Evolutionary conservation across 2,113 vertebrate genomes (phyloP).

Genomic region (Phaetusa simplex): DNA sequence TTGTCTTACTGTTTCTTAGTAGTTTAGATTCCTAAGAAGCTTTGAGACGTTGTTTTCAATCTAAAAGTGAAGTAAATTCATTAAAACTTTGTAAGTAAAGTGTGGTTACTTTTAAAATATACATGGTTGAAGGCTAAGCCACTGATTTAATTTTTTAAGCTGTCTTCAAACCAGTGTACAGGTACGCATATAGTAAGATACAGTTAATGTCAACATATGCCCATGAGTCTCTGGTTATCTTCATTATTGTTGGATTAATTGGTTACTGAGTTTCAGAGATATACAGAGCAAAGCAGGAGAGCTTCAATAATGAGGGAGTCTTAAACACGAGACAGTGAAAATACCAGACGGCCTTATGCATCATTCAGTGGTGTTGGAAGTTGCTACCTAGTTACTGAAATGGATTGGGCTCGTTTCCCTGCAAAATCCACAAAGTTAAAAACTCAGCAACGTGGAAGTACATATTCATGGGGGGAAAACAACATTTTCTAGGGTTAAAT

Average conservation of each 20-base stretch:
- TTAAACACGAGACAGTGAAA: background rate
- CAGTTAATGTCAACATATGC: background rate
- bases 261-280: background rate
- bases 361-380: background rate
- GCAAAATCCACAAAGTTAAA: background rate
- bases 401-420: background rate
- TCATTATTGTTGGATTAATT: background rate
- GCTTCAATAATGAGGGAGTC: background rate
- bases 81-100: background rate
- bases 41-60: background rate
- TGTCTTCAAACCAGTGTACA: background rate
- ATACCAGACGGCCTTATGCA: background rate
- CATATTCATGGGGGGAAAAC: background rate
- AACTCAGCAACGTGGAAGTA: background rate
- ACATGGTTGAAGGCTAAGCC: background rate
- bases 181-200: background rate
- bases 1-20: background rate
- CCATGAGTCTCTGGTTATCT: background rate
- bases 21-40: background rate
- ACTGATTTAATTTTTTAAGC: background rate
- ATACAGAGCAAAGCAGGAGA: background rate
- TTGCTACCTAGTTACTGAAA: background rate
- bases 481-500: background rate
- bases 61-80: background rate
- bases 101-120: background rate